These are phyloP conservation scores for Synaphobranchus kaupii DNA, from an alignment of 2,797 vertebrate species.

Conservation along the genomic window DNA sequence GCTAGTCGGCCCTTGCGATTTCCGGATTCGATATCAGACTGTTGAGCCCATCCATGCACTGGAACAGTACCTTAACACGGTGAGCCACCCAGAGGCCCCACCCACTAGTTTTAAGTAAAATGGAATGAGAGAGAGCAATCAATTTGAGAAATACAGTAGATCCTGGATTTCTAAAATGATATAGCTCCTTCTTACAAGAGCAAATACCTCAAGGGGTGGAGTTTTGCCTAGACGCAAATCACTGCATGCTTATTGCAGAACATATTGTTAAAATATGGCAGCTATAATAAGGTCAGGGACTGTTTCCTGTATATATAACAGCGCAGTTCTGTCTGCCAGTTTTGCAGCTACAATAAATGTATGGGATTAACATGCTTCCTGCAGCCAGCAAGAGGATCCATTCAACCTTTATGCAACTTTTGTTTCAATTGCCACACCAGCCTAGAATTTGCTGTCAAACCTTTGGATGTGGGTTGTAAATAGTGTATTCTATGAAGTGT, in stretches of 20 bases:
- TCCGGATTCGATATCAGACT: not conserved
- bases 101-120: not conserved
- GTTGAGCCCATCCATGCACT: not conserved
- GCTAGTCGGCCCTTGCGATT: not conserved
- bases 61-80: not conserved
- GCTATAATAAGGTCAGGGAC: not conserved
- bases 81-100: not conserved
- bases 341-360: not conserved
- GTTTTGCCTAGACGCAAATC: not conserved
- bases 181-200: not conserved
- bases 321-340: not conserved
- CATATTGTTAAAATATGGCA: not conserved
- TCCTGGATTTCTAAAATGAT: not conserved
- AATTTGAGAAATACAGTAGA: not conserved
- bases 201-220: not conserved
- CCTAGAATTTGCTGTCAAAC: constrained; percentile 4
- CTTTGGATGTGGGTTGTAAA: not conserved
- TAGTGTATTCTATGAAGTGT: not conserved
- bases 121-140: not conserved
- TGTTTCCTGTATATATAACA: constrained; percentile 5
- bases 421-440: not conserved
- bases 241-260: not conserved
- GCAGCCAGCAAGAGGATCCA: not conserved
- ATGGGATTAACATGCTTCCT: constrained; percentile 4
- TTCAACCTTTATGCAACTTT: not conserved